phyloP scores from a whole-genome alignment of 2,113 vertebrate genomes.

The Sturnira hondurensis region DNA sequence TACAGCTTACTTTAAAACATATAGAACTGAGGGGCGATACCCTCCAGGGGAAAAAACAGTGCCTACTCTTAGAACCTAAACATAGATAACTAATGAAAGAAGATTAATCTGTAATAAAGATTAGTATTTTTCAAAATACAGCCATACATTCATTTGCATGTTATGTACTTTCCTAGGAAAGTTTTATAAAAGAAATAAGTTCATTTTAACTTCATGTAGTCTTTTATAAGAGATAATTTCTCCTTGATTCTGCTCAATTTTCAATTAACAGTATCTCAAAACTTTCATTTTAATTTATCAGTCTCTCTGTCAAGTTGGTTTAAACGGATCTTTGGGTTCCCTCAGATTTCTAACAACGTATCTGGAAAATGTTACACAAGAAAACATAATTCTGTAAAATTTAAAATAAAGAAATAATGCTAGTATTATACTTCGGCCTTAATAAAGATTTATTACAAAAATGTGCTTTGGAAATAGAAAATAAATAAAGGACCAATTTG shows the following conservation, averaged over 20 bases:
- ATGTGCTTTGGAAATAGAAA: background rate
- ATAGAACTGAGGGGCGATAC: background rate
- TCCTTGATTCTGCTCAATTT: conserved; percentile 1
- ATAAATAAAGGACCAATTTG: background rate
- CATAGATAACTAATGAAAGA: background rate
- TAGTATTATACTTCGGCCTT: background rate
- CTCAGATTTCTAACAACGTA: background rate
- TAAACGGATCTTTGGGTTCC: background rate
- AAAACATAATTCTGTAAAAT: background rate
- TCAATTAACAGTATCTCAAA: background rate
- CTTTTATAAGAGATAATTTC: background rate
- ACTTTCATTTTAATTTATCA: background rate
- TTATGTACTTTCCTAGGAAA: background rate
- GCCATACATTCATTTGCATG: background rate
- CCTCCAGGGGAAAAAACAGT: background rate
- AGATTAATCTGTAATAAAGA: background rate
- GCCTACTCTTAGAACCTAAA: background rate
- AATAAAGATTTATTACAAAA: background rate
- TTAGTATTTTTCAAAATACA: background rate
- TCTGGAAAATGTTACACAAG: background rate
- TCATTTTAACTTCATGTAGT: background rate
- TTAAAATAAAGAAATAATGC: background rate
- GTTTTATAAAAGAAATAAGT: background rate
- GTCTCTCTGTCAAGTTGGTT: background rate
- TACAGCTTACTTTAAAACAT: background rate